These are phyloP conservation scores for Pelobates cultripes DNA, from an alignment of 2,797 vertebrate species.

Conservation along the genomic window DNA sequence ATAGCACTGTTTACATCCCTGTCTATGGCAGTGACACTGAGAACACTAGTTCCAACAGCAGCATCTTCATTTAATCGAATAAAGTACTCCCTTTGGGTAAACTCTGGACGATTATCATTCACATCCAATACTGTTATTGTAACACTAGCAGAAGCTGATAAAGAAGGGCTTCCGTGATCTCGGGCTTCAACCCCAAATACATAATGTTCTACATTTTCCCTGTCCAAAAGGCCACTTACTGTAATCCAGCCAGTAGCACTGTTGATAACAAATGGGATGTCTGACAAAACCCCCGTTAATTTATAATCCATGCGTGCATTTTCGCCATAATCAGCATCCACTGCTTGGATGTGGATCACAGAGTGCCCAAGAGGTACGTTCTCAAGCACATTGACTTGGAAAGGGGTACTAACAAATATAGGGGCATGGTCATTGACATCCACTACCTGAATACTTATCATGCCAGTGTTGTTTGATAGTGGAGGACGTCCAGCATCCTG, in stretches of 20 bases:
- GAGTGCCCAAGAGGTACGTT: slow-evolving; percentile 93
- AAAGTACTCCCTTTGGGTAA: slow-evolving; percentile 92
- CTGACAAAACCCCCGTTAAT: slow-evolving; percentile 81
- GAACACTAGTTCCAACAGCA: slow-evolving; percentile 88
- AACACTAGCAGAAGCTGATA: slow-evolving; percentile 92
- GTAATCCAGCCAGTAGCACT: slow-evolving; percentile 95
- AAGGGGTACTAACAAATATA: slow-evolving; percentile 97
- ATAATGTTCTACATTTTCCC: slow-evolving; percentile 92
- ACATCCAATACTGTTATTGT: slow-evolving; percentile 96
- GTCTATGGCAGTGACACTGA: slow-evolving; percentile 90
- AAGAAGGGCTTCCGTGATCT: slow-evolving; percentile 88
- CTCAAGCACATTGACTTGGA: slow-evolving; percentile 93
- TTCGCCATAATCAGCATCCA: slow-evolving; percentile 93
- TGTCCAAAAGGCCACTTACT: slow-evolving; percentile 88
- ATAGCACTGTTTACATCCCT: slow-evolving; percentile 95
- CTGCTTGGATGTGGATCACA: slow-evolving; percentile 95
- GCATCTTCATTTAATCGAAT: slow-evolving; percentile 94
- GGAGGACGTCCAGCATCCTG: slow-evolving; percentile 95
- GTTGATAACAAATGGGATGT: slow-evolving; percentile 93
- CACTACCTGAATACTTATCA: slow-evolving; percentile 92
- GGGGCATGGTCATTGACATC: slow-evolving; percentile 96
- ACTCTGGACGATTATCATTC: slow-evolving; percentile 95
- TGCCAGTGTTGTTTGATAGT: slow-evolving; percentile 94
- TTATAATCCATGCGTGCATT: slow-evolving; percentile 93
- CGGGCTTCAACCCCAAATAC: slow-evolving; percentile 93